Evolutionary conservation across 2,888 invertebrate species (phyloP), one percentile per base, ranked within the genome.

Genomic region (Pseudococcus longispinus): DNA sequence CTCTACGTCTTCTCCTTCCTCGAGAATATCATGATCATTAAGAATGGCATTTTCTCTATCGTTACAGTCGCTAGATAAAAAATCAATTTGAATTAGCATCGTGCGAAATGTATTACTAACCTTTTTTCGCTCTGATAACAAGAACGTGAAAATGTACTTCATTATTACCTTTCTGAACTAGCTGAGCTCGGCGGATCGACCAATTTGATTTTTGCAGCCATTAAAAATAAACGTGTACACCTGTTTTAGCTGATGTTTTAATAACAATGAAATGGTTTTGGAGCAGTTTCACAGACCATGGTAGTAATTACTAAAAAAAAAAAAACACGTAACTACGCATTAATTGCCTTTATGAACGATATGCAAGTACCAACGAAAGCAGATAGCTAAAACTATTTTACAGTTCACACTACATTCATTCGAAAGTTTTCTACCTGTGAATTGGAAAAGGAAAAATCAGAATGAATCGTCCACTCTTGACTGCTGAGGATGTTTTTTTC

Each of bases 171-270:
- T 92, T 96, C 96, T 88, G 96, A 96, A 91, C 96, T 97, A 89
- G 96, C 96, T 88, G 96, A 96, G 91, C 96, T 96, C 89, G 96
- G 96, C 89, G 96, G 95, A 92, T 96, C 96, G 90, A 95, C 94
- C 18, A 89, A 89, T 87, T 89, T 89, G 83, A 89, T 87, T 87
- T 88, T 89, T 46, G 89, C 89, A 83, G 90, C 89, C 89, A 89
- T 89, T 51, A 74, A 60, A 60, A 60, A 51, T 51, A 37, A 8
- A 37, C 37, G 37, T 37, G 37, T 37, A 37, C 13, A 46, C 13
- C 13, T 46, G 15, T 15, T 46, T 15, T 13, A 0, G 46, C 46
- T 46, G 15, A 46, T 3, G 13, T 46, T 46, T 46, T 11, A 46
- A 46, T 46, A 46, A 46, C 46, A 15, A 15, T 15, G 15, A 8